Conservation (phyloP, 2,888 invertebrate species). For the Drosophila setosimentum region DNA sequence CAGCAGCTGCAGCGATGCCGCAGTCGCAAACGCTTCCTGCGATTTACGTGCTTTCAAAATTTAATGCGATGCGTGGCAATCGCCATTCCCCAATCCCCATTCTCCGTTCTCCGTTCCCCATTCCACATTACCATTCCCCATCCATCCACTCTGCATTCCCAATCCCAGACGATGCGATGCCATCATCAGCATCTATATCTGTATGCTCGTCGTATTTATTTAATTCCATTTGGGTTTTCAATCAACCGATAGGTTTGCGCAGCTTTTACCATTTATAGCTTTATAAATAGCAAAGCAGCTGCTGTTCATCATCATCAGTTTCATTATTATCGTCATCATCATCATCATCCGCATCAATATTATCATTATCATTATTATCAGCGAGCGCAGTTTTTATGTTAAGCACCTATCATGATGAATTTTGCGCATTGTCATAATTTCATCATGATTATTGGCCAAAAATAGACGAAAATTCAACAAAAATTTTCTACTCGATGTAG, state of each 20-base stretch:
- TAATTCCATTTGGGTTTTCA: conserved; percentile 77
- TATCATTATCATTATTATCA: conserved; percentile 11
- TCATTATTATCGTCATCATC: conserved; percentile 7
- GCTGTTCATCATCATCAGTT: conserved; percentile 31
- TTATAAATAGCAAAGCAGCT: conserved; percentile 57
- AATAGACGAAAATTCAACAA: conserved; percentile 45
- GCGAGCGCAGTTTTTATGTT: conserved; percentile 10
- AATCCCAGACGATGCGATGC: conserved; percentile 24
- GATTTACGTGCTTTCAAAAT: conserved; percentile 66
- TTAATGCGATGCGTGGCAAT: conserved; percentile 71
- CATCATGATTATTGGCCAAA: conserved; percentile 59
- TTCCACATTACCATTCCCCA: conserved; percentile 1
- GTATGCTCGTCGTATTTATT: conserved; percentile 66
- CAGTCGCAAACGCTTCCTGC: conserved; percentile 35
- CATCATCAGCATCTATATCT: conserved; percentile 36
- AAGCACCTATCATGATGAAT: conserved; percentile 39
- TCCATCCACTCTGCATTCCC: background rate
- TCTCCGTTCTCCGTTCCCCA: too few species aligned
- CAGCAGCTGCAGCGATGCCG: conserved; percentile 30
- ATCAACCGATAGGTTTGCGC: conserved; percentile 74
- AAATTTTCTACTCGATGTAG: conserved; percentile 35
- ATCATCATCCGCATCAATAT: background rate
- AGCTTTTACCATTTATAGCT: conserved; percentile 56
- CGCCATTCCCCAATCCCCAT: conserved; percentile 37
- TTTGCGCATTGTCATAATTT: conserved; percentile 51